Conservation (phyloP, 2,888 invertebrate species). For the Steinernema carpocapsae region DNA sequence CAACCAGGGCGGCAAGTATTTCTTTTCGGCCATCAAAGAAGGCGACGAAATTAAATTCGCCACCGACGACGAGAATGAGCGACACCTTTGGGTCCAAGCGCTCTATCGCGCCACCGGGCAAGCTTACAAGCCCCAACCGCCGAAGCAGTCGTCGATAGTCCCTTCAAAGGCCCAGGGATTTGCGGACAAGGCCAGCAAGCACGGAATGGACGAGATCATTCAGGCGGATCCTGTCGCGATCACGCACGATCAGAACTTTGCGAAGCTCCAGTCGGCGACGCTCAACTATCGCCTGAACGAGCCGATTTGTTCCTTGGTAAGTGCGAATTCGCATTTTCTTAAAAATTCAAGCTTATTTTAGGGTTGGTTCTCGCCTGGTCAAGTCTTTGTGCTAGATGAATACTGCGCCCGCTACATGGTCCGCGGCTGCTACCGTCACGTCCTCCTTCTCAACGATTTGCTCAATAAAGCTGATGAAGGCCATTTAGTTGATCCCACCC, state of each 20-base stretch:
- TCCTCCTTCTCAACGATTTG: conserved; percentile 92
- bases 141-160: conserved; percentile 71
- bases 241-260: conserved; percentile 91
- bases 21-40: conserved; percentile 87
- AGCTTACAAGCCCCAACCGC: conserved; percentile 96
- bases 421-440: conserved; percentile 87
- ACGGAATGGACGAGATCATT: conserved; percentile 99
- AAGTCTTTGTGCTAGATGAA: conserved; percentile 96
- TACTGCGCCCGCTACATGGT: conserved; percentile 97
- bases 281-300: conserved; percentile 93
- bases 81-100: conserved; percentile 97
- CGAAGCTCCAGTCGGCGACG: conserved; percentile 86
- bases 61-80: conserved; percentile 94
- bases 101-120: conserved; percentile 99
- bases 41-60: conserved; percentile 96
- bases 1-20: conserved; percentile 87
- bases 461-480: conserved; percentile 82
- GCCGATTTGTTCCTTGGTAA: conserved; percentile 95
- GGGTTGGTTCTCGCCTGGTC: conserved; percentile 99
- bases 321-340: conserved; percentile 53
- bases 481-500: conserved; percentile 93
- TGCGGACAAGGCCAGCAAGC: conserved; percentile 88
- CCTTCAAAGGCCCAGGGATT: conserved; percentile 65
- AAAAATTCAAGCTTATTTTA: conserved; percentile 69
- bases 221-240: conserved; percentile 98